A percentile compares a stretch with the other conserved stretches of the same genome.
Conservation (phyloP, 2,888 invertebrate species). For the Phortica okadai region DNA sequence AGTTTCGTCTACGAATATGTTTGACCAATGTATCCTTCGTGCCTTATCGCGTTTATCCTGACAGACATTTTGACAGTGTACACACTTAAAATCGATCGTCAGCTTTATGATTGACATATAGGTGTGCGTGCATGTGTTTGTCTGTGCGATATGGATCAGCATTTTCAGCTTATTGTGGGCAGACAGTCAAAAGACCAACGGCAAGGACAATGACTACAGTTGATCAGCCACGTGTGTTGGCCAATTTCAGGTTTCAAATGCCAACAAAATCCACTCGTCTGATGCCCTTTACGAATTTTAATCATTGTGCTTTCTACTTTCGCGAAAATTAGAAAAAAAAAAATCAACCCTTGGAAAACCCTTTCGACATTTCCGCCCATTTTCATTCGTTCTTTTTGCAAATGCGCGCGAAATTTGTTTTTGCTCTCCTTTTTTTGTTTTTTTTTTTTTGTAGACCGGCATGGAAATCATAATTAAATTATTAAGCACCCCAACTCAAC, state of each 20-base stretch:
- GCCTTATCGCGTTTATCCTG: slow-evolving; percentile 31
- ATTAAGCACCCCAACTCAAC: slow-evolving; percentile 2
- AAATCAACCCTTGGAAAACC: too few species aligned
- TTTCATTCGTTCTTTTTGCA: neutral
- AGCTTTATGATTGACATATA: slow-evolving; percentile 70
- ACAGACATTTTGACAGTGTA: neutral
- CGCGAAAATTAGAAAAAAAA: too few species aligned
- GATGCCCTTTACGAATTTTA: too few species aligned
- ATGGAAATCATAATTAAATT: slow-evolving; percentile 21
- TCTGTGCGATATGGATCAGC: slow-evolving; percentile 57
- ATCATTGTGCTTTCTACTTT: too few species aligned
- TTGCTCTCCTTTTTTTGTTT: neutral
- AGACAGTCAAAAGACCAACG: too few species aligned
- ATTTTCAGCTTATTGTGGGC: neutral
- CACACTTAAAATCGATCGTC: slow-evolving; percentile 41
- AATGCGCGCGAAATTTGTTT: slow-evolving; percentile 5
- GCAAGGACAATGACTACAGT: neutral
- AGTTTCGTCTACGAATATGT: too few species aligned
- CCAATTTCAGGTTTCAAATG: neutral
- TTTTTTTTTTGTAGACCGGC: too few species aligned
- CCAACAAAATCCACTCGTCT: neutral
- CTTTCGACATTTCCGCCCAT: too few species aligned
- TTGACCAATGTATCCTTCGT: neutral
- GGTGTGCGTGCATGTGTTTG: slow-evolving; percentile 44
- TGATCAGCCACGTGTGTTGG: neutral